Evolutionary conservation across 2,113 vertebrate species (phyloP).

Genomic region (Bettongia penicillata): DNA sequence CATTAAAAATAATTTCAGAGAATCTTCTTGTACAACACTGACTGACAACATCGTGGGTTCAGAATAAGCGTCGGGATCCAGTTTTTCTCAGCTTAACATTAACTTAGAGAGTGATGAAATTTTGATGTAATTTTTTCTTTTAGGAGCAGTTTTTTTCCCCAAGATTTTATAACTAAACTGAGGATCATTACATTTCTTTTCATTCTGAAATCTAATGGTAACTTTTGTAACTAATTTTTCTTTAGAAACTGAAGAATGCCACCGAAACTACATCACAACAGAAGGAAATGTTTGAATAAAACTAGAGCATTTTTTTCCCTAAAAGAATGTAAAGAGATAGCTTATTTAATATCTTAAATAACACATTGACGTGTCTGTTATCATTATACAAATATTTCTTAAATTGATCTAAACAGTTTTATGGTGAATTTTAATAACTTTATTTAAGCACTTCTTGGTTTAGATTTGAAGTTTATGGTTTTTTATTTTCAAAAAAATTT

Average conservation of each 20-base stretch:
- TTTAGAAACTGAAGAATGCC: conserved; percentile 8
- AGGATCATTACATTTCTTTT: neutral
- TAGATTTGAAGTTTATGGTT: neutral
- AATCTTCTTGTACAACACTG: neutral
- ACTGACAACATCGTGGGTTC: neutral
- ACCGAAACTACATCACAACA: neutral
- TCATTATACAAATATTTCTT: neutral
- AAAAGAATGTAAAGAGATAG: neutral
- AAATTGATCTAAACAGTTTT: neutral
- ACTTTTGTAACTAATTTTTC: conserved; percentile 37
- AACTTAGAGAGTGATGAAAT: neutral
- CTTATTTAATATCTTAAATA: neutral
- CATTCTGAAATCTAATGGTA: conserved; percentile 35
- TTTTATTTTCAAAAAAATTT: neutral
- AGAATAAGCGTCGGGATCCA: neutral
- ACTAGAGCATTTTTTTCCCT: conserved; percentile 35
- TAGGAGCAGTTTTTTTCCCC: conserved; percentile 31
- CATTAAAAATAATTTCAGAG: conserved; percentile 69
- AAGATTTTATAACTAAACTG: conserved; percentile 20
- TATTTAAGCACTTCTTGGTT: neutral
- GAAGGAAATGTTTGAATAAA: neutral
- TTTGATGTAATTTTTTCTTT: conserved; percentile 48
- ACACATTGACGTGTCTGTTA: neutral
- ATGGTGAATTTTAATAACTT: neutral
- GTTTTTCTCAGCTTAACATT: conserved; percentile 39